phyloP scores from a whole-genome alignment of 2,797 vertebrate genomes.

The Crenichthys baileyi region DNA sequence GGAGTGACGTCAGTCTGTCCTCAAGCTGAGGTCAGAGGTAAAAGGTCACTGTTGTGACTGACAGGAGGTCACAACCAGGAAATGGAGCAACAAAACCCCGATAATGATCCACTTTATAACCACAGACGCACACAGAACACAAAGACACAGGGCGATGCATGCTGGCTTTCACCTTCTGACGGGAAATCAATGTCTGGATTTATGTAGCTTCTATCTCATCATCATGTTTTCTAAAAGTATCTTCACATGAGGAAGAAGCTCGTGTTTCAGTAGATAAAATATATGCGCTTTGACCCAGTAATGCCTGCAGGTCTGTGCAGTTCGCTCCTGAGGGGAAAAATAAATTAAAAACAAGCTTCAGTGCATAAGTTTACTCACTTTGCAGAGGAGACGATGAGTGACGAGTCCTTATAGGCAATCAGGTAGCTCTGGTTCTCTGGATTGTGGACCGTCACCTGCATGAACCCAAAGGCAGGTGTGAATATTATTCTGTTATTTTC shows the following conservation, averaged over 20 bases:
- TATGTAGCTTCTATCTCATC: neutral
- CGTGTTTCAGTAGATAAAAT: neutral
- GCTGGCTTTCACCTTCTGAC: neutral
- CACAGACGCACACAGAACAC: neutral
- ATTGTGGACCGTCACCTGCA: slow-evolving; percentile 94
- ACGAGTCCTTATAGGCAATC: slow-evolving; percentile 98
- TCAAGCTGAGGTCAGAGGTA: slow-evolving; percentile 7
- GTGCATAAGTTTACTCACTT: slow-evolving; percentile 82
- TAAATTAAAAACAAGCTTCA: too few relatives aligned
- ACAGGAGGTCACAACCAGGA: slow-evolving; percentile 55
- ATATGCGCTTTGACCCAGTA: neutral
- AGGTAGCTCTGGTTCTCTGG: slow-evolving; percentile 97
- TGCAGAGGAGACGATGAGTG: slow-evolving; percentile 93
- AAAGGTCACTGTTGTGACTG: slow-evolving; percentile 36
- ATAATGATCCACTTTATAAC: slow-evolving; percentile 7
- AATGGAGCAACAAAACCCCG: slow-evolving; percentile 52
- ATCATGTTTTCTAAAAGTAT: too few relatives aligned
- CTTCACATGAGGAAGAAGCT: neutral
- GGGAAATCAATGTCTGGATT: neutral
- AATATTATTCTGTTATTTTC: neutral
- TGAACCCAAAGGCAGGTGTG: neutral
- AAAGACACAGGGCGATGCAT: neutral
- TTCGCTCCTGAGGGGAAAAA: neutral
- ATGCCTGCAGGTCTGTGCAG: neutral
- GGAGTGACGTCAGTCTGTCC: neutral